Evolutionary conservation across 2,888 invertebrate genomes (phyloP).

Genomic region (Morinoia aosen): DNA sequence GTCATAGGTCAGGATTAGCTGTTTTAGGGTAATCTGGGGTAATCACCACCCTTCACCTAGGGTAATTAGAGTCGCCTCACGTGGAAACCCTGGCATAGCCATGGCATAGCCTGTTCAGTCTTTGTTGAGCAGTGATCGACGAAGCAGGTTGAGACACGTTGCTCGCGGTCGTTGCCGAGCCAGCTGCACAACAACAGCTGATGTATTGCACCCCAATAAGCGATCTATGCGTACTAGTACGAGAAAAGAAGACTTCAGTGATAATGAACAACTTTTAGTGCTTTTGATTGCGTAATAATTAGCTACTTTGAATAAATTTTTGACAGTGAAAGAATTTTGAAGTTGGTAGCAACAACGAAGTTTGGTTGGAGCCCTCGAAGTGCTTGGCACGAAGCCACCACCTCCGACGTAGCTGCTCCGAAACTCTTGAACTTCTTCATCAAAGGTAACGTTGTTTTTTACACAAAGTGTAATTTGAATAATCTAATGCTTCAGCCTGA

Average conservation of each 20-base stretch:
- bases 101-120: neutral
- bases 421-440: neutral
- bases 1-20: too few species aligned
- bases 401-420: neutral
- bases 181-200: conserved; percentile 25
- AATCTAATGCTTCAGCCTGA: neutral
- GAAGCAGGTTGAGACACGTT: neutral
- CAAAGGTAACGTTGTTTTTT: neutral
- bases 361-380: neutral
- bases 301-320: neutral
- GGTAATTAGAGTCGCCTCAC: too few species aligned
- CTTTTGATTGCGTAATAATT: neutral
- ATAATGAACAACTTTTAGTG: neutral
- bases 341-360: conserved; percentile 3
- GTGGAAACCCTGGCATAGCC: too few species aligned
- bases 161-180: neutral
- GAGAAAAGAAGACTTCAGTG: neutral
- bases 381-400: neutral
- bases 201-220: neutral
- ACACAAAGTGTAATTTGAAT: neutral
- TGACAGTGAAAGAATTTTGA: neutral
- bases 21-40: too few species aligned
- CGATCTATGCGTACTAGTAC: neutral
- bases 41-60: too few species aligned
- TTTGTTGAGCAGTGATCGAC: neutral